phyloP scores from a whole-genome alignment of 1,140 invertebrate species.

The Pseudomyrmex cubaensis region DNA sequence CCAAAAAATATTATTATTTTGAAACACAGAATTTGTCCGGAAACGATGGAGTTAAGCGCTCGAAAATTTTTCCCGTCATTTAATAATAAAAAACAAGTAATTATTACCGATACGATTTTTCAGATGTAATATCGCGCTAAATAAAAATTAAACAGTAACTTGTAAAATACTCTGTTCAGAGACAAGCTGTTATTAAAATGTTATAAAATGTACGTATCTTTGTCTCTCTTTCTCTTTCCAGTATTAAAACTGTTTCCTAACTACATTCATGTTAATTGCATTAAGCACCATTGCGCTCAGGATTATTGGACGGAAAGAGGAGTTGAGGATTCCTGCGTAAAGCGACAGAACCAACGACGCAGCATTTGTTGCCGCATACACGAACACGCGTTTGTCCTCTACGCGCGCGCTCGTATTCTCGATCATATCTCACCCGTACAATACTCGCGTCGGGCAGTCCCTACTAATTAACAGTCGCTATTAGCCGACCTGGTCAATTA shows the following conservation, averaged over 20 bases:
- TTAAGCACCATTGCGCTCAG: not conserved
- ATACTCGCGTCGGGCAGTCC: conserved; percentile 42
- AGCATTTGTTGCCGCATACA: conserved; percentile 5
- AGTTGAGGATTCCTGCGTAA: conserved; percentile 53
- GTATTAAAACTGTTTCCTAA: not conserved
- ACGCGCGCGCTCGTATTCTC: conserved; percentile 24
- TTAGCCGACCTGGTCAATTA: conserved; percentile 76
- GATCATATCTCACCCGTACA: conserved; percentile 70
- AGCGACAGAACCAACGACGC: conserved; percentile 32
- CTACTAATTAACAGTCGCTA: conserved; percentile 76
- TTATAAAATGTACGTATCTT: too few relatives aligned
- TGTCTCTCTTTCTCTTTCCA: too few relatives aligned
- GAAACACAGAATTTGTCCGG: not conserved
- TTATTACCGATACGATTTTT: too few relatives aligned
- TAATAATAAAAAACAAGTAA: too few relatives aligned
- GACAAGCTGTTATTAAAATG: too few relatives aligned
- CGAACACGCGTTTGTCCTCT: conserved; percentile 4
- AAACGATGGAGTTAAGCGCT: too few relatives aligned
- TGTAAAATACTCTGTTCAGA: too few relatives aligned
- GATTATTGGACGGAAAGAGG: not conserved
- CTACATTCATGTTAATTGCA: not conserved
- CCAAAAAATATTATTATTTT: not conserved
- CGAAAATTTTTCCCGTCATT: too few relatives aligned
- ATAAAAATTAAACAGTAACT: too few relatives aligned
- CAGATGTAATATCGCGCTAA: too few relatives aligned